Percentiles rank a stretch among this genome's conserved stretches.
These are phyloP conservation scores for Pachyramphus minor DNA, from an alignment of 2,113 vertebrate genomes.

Conservation along the genomic window DNA sequence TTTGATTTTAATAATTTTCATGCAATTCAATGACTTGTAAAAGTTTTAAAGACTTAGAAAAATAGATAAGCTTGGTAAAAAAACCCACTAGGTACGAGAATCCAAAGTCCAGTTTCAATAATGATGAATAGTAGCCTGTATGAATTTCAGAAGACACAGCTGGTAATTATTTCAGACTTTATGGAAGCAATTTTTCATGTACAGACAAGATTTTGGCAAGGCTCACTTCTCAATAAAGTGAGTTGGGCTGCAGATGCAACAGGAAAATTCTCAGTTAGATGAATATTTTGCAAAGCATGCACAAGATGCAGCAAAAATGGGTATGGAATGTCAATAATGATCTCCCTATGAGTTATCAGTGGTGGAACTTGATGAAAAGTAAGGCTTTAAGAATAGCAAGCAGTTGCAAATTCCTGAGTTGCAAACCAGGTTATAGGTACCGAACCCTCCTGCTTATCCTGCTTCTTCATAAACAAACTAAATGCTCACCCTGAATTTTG, in stretches of 20 bases:
- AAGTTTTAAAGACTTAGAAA: background rate
- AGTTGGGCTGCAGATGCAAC: constrained; percentile 1
- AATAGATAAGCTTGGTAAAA: background rate
- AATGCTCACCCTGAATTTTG: background rate
- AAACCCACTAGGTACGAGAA: background rate
- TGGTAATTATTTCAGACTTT: constrained; percentile 63
- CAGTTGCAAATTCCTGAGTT: background rate
- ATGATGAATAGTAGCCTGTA: background rate
- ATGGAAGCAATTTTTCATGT: constrained; percentile 54
- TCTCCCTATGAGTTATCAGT: background rate
- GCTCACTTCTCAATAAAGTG: constrained; percentile 6
- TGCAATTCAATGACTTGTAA: background rate
- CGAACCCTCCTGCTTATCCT: background rate
- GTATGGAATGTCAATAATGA: background rate
- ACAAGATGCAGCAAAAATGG: background rate
- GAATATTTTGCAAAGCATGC: background rate
- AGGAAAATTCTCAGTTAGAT: background rate
- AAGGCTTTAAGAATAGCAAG: background rate
- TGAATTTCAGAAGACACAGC: constrained; percentile 42
- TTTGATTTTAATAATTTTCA: background rate
- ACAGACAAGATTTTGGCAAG: constrained; percentile 49
- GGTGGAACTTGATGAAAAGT: background rate
- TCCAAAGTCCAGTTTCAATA: background rate
- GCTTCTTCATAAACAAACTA: background rate
- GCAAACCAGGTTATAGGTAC: background rate